Evolutionary conservation across 2,113 vertebrate genomes (phyloP).

Genomic region (Galemys pyrenaicus): DNA sequence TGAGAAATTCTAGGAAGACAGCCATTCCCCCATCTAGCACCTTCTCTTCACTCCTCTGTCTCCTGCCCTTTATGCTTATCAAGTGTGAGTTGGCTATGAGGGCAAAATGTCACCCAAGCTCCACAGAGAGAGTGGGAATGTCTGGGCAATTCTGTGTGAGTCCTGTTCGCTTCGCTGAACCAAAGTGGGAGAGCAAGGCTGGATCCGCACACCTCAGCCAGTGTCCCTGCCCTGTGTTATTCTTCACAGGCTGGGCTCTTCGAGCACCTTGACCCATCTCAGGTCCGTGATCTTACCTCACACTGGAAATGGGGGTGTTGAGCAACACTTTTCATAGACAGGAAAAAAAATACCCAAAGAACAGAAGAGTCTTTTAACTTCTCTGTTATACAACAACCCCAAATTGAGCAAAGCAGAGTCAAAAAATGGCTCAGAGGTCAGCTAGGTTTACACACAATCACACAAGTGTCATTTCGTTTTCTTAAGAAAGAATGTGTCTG

Average conservation of each 20-base stretch:
- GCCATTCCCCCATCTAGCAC: too few relatives aligned
- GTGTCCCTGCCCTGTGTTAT: background rate
- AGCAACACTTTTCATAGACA: background rate
- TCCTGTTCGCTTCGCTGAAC: background rate
- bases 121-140: background rate
- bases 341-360: background rate
- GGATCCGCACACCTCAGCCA: background rate
- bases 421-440: background rate
- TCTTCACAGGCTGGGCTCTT: background rate
- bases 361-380: background rate
- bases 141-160: background rate
- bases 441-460: background rate
- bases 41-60: background rate
- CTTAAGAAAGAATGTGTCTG: background rate
- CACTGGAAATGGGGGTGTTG: background rate
- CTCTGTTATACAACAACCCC: background rate
- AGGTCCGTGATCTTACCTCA: background rate
- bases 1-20: background rate
- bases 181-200: background rate
- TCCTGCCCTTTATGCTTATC: background rate
- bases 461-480: background rate
- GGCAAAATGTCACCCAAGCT: background rate
- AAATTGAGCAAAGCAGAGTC: background rate
- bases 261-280: background rate
- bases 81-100: background rate